These are phyloP conservation scores for Lasioglossum leucozonium DNA, from an alignment of 2,888 invertebrate genomes.

Conservation along the genomic window DNA sequence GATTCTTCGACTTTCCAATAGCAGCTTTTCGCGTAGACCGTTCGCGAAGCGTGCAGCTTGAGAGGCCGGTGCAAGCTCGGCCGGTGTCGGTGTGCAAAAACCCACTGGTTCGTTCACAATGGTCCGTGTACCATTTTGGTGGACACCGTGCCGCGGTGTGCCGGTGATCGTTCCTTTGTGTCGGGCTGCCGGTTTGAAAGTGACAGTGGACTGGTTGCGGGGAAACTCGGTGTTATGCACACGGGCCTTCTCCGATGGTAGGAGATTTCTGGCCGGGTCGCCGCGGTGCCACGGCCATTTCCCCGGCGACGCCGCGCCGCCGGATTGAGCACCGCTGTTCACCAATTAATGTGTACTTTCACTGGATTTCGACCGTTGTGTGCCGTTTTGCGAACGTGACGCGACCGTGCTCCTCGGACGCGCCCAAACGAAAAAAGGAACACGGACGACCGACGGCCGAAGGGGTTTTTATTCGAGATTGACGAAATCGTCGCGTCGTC, in stretches of 20 bases:
- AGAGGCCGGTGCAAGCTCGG: neutral
- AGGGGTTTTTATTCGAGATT: constrained; percentile 3
- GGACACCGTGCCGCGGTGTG: constrained; percentile 29
- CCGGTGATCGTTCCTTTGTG: constrained; percentile 74
- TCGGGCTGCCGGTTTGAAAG: constrained; percentile 81
- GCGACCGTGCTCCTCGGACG: neutral
- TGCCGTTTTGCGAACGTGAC: constrained; percentile 11
- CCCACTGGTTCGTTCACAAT: neutral
- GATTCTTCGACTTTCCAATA: neutral
- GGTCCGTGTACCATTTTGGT: constrained; percentile 49
- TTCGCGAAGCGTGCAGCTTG: neutral
- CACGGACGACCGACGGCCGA: neutral
- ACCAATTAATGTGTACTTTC: constrained; percentile 78
- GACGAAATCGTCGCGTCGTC: neutral
- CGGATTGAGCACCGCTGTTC: constrained; percentile 70
- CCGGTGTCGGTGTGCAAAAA: neutral
- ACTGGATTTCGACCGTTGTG: constrained; percentile 73
- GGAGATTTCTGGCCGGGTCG: constrained; percentile 64
- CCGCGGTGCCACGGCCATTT: neutral
- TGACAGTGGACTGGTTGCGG: constrained; percentile 79
- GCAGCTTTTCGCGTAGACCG: neutral
- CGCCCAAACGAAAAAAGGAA: neutral
- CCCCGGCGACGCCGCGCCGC: neutral
- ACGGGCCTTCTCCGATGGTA: constrained; percentile 69
- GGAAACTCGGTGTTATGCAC: constrained; percentile 74